Evolutionary conservation across 2,888 invertebrate species (phyloP), one percentile per base, ranked within the genome.

Genomic region (Priocnemis perturbator): DNA sequence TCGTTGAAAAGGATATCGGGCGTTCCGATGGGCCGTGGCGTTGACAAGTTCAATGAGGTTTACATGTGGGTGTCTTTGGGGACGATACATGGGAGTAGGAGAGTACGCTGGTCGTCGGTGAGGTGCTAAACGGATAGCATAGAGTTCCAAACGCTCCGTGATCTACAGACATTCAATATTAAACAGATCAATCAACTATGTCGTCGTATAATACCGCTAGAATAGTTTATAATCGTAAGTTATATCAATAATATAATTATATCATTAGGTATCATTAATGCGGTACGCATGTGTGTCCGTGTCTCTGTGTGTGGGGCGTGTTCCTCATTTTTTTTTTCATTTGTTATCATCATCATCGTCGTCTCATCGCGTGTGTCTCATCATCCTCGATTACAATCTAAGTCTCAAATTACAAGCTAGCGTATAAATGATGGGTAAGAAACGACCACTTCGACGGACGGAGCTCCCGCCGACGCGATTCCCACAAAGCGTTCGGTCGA

Each of bases 61-160:
- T 37, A 37, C 7, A 37, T 37, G 37, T 37, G 14, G 37, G 37
- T 37, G 37, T 37, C 37, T 37, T 11, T 7, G 69, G 73, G 68
- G 71, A 60, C 76, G 75, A 70, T 69, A 45, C 55, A 30, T 62
- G 78, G 75, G 66, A 62, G 62, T 60, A 64, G 71, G 77, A 74
- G 59, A 56, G 47, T 66, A 64, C 74, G 60, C 55, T 62, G 67
- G 60, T 61, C 71, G 73, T 76, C 70, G 50, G 67, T 59, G 73
- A 78, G 77, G 72, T 78, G 81, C 78, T 87, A 80, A 81, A 83
- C 85, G 84, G 86, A 81, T 85, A 87, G 88, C 88, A 89, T 86
- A 88, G 89, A 89, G 89, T 89, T 89, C 89, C 88, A 89, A 89
- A 89, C 88, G 89, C 89, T 89, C 88, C 83, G 85, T 88, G 85